Evolutionary conservation across 2,113 vertebrate genomes (phyloP), one percentile per base, ranked within the genome.

Genomic region (Chionomys nivalis): DNA sequence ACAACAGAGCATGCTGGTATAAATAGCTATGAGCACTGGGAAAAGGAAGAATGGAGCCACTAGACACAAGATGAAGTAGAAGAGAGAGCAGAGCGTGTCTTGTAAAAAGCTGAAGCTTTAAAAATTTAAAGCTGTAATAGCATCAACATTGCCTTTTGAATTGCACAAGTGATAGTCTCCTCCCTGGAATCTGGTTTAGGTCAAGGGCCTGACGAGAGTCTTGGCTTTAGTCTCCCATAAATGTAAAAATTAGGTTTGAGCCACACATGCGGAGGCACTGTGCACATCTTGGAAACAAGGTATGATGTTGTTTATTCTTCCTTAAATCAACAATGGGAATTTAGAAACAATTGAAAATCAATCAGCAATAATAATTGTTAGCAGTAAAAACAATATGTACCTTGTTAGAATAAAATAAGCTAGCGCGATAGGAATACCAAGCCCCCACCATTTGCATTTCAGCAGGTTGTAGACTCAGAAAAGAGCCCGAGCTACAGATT

Each of bases 61-160:
- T 65, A 93, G 55, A 93, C 36, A 63, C 92, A 94, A 89, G 73
- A 93, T 79, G 79, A 94, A 93, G 77, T 47, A 85, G 47, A 88
- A 86, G 79, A 21, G 4, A 61, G 87, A 93, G 4, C 19, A n/a
- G 75, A 65, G 4, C 19, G 65, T 68, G 61, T 70, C 70, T 94
- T 94, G 79, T 89, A 91, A 95, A 96, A 94, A 93, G 61, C 63
- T n/a, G 58, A 88, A 97, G 39, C 44, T 95, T 97, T 94, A 88
- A 97, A 88, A 97, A 91, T 28, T n/a, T 28, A 82, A 96, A 95
- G 73, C 39, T 89, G n/a, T 49, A 95, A 91, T 83, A 95, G 86
- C 93, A 75, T 68, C 65, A 63, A 92, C 76, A 72, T 92, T 82
- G 68, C 68, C 65, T 97, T 90, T 89, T 91, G 72, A 94, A 89